Base-by-base conservation (phyloP, 2,113 vertebrate species). In the Rana temporaria region DNA sequence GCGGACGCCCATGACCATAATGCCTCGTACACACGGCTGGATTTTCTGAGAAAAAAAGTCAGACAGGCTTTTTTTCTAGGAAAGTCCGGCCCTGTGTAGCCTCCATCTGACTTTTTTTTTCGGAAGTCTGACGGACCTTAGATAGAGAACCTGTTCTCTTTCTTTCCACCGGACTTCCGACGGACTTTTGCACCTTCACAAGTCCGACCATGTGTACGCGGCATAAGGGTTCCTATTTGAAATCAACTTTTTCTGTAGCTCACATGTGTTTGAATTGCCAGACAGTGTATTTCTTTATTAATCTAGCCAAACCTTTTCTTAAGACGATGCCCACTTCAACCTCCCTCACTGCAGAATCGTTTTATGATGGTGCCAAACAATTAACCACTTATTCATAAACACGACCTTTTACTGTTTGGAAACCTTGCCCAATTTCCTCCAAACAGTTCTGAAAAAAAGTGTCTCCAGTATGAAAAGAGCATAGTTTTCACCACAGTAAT, bases 401-500 rank as follows among this genome's bases (percentile, higher is more conserved):
- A n/a, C 15, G 56, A 74, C 48, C 70, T 74, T 42, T 64, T 77
- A 30, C 55, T 79, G 64, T 59, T 66, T 56, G 53, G 52, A 34
- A 67, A 20, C n/a, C 30, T 53, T 59, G 26, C 53, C 22, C 22
- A 68, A 38, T 68, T 79, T 69, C 14, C 66, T 55, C 24, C 52
- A 57, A 56, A 79, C 20, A 8, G 17, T 68, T 66, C 52, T 63
- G 59, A 20, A 66, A 66, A 66, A 56, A 67, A 34, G 15, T 20
- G 16, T 60, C 7, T 32, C 66, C 71, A 62, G 65, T 80, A 68
- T 80, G 32, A 60, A 75, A 80, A 70, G 78, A 80, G 66, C 66
- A 57, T 60, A 62, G 53, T 59, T 80, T 73, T 66, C 62, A 67
- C 52, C 55, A 18, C 9, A 68, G 81, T 76, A 82, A 82, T 82